phyloP scores from a whole-genome alignment of 2,888 invertebrate genomes.

The Philaethria dido region DNA sequence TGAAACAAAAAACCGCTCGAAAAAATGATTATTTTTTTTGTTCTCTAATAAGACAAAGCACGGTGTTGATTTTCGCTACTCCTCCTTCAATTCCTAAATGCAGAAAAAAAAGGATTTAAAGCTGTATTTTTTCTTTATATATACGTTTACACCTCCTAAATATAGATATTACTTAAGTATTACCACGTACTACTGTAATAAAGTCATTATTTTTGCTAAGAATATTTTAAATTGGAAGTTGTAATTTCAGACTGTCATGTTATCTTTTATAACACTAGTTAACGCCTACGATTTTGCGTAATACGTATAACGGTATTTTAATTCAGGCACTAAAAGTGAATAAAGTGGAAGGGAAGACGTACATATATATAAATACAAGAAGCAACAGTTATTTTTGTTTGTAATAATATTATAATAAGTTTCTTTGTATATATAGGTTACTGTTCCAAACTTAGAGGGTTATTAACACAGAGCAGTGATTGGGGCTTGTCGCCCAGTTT shows the following conservation, averaged over 20 bases:
- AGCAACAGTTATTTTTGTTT: too few species aligned
- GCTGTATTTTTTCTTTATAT: not conserved
- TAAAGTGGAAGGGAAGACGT: not conserved
- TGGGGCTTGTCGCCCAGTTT: too few species aligned
- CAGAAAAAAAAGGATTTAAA: too few species aligned
- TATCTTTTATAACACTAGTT: slow-evolving; percentile 13
- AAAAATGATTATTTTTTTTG: too few species aligned
- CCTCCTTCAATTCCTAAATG: too few species aligned
- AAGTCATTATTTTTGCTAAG: not conserved
- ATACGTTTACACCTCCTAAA: not conserved
- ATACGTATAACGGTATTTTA: slow-evolving; percentile 6
- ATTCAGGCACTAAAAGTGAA: not conserved
- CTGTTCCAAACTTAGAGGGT: too few species aligned
- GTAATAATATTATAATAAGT: not conserved
- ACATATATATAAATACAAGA: not conserved
- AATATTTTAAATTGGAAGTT: slow-evolving; percentile 10
- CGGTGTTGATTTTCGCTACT: too few species aligned
- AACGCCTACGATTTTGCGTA: slow-evolving; percentile 18
- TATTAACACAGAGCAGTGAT: too few species aligned
- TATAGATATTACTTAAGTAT: not conserved
- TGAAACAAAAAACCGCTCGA: too few species aligned
- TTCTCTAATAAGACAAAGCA: too few species aligned
- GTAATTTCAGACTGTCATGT: slow-evolving; percentile 7
- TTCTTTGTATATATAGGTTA: not conserved
- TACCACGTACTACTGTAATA: not conserved